Conservation (phyloP, 2,113 vertebrate genomes). For the Esox niger region DNA sequence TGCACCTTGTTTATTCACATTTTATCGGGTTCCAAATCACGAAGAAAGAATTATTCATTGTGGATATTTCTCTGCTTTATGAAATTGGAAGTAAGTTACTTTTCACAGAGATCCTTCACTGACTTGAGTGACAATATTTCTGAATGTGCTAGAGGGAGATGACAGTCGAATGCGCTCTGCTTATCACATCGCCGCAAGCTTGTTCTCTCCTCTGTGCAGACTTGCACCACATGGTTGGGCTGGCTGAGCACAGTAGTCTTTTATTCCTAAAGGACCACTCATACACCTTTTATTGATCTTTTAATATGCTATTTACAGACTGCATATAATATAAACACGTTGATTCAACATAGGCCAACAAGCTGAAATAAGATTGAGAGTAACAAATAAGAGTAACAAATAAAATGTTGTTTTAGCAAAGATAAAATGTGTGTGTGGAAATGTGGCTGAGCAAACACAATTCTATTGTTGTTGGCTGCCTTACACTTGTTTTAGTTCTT, state of each 20-base stretch:
- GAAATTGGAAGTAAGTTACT: slow-evolving; percentile 28
- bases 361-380: too few relatives aligned
- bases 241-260: not conserved
- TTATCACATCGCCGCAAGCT: slow-evolving; percentile 34
- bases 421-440: too few relatives aligned
- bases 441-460: too few relatives aligned
- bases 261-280: not conserved
- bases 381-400: too few relatives aligned
- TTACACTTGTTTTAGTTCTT: too few relatives aligned
- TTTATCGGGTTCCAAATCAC: not conserved
- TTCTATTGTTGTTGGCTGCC: too few relatives aligned
- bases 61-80: slow-evolving; percentile 13
- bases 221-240: not conserved
- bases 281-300: not conserved
- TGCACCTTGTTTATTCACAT: not conserved
- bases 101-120: not conserved
- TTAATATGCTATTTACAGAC: too few relatives aligned
- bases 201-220: not conserved
- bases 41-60: slow-evolving; percentile 14
- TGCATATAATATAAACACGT: too few relatives aligned
- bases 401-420: too few relatives aligned
- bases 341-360: too few relatives aligned
- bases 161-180: slow-evolving; percentile 14
- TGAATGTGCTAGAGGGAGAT: not conserved
- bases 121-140: slow-evolving; percentile 33